phyloP scores from a whole-genome alignment of 2,888 invertebrate species.

The Lithophane semibrunnea region DNA sequence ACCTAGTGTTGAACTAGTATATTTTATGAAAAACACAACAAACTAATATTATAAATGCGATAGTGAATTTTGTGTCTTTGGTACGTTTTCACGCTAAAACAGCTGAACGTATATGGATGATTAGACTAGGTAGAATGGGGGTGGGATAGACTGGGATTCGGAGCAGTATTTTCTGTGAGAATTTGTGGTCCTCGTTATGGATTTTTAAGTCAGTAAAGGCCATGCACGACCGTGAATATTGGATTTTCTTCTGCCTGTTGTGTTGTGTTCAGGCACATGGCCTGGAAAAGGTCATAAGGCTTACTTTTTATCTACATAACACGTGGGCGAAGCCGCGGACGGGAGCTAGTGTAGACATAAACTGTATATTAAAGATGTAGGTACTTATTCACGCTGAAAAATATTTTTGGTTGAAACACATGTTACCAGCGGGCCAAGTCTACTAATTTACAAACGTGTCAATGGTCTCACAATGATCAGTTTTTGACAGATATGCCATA shows the following conservation, averaged over 20 bases:
- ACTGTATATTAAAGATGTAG: background rate
- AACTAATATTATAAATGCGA: no score
- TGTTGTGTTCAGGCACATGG: background rate
- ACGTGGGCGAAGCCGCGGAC: no score
- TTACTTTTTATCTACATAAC: no score
- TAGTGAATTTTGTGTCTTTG: no score
- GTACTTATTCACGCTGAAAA: background rate
- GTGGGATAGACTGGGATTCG: background rate
- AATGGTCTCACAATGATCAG: no score
- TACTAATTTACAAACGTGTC: no score
- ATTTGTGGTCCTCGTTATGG: background rate
- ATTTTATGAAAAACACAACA: background rate
- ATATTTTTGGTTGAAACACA: background rate
- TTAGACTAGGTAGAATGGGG: constrained; percentile 19
- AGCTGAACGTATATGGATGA: no score
- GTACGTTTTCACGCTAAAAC: no score
- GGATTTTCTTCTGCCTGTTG: background rate
- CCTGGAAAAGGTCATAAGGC: no score
- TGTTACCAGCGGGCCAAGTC: no score
- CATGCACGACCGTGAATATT: background rate
- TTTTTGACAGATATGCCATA: no score
- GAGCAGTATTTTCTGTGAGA: background rate
- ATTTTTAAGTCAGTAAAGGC: background rate
- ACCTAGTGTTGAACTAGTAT: background rate
- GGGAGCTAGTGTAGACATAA: background rate